A percentile compares a stretch with the other conserved stretches of the same genome.
phyloP scores from a whole-genome alignment of 2,888 invertebrate genomes.

The Trichopria drosophilae region DNA sequence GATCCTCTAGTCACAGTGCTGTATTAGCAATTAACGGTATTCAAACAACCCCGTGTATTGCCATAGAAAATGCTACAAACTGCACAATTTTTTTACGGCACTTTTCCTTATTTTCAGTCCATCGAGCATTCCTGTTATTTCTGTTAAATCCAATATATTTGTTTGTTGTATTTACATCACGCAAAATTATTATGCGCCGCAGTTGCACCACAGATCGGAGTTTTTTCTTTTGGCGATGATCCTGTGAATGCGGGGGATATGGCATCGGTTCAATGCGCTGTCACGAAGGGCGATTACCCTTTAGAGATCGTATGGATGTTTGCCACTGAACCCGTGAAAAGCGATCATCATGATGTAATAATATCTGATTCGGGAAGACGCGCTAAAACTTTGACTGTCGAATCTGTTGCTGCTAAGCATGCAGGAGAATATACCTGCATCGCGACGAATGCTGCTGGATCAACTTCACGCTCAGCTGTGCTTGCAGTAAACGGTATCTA shows the following conservation, averaged over 20 bases:
- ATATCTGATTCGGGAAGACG: conserved; percentile 56
- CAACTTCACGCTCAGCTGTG: conserved; percentile 60
- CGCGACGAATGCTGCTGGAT: conserved; percentile 62
- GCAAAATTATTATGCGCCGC: no score
- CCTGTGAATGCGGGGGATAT: conserved; percentile 72
- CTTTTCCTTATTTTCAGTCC: no score
- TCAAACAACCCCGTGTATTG: no score
- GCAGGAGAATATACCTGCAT: conserved; percentile 63
- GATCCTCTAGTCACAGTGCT: conserved; percentile 59
- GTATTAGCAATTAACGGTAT: conserved; percentile 63
- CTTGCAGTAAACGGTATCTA: conserved; percentile 63
- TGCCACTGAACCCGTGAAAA: conserved; percentile 64
- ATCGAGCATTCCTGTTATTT: no score
- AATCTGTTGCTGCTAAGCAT: conserved; percentile 61
- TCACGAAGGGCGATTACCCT: conserved; percentile 72
- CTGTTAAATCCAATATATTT: no score
- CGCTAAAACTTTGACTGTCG: conserved; percentile 61
- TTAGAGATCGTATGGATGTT: conserved; percentile 75
- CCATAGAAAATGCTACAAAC: no score
- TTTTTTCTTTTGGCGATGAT: conserved; percentile 76
- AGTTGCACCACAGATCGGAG: conserved; percentile 76
- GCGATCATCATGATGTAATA: conserved; percentile 27
- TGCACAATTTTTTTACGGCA: no score
- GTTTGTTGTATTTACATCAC: no score
- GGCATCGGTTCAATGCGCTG: conserved; percentile 62